phyloP scores from a whole-genome alignment of 2,888 invertebrate species.

The Ferdinandea cuprea region DNA sequence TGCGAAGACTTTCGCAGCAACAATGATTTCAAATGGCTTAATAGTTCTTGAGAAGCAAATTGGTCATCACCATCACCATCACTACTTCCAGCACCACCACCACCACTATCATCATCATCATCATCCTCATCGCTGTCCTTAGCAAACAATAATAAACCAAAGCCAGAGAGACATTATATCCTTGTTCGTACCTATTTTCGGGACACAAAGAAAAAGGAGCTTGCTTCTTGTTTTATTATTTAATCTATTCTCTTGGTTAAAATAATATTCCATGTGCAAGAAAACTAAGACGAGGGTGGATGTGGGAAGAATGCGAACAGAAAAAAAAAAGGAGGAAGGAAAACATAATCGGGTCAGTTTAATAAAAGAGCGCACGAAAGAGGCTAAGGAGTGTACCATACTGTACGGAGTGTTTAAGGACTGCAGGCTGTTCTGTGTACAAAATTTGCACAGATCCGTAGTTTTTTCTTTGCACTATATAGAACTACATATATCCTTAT shows the following conservation, averaged over 20 bases:
- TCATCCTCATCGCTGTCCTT: slow-evolving; percentile 32
- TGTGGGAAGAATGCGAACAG: neutral
- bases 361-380: slow-evolving; percentile 65
- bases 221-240: slow-evolving; percentile 61
- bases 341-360: slow-evolving; percentile 73
- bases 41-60: slow-evolving; percentile 59
- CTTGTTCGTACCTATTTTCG: slow-evolving; percentile 56
- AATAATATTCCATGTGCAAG: slow-evolving; percentile 62
- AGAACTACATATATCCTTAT: slow-evolving; percentile 35
- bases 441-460: slow-evolving; percentile 58
- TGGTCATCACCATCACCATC: slow-evolving; percentile 49
- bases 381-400: slow-evolving; percentile 23
- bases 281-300: slow-evolving; percentile 1
- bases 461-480: slow-evolving; percentile 8
- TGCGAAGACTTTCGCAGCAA: slow-evolving; percentile 18
- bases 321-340: slow-evolving; percentile 11
- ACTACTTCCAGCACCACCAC: slow-evolving; percentile 17
- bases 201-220: slow-evolving; percentile 13
- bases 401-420: slow-evolving; percentile 57
- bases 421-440: slow-evolving; percentile 65
- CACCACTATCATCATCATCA: neutral
- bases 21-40: slow-evolving; percentile 54
- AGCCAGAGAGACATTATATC: slow-evolving; percentile 57
- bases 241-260: slow-evolving; percentile 69
- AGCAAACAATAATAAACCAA: slow-evolving; percentile 53